Conservation (phyloP, 2,113 vertebrate genomes). For the Lathamus discolor region DNA sequence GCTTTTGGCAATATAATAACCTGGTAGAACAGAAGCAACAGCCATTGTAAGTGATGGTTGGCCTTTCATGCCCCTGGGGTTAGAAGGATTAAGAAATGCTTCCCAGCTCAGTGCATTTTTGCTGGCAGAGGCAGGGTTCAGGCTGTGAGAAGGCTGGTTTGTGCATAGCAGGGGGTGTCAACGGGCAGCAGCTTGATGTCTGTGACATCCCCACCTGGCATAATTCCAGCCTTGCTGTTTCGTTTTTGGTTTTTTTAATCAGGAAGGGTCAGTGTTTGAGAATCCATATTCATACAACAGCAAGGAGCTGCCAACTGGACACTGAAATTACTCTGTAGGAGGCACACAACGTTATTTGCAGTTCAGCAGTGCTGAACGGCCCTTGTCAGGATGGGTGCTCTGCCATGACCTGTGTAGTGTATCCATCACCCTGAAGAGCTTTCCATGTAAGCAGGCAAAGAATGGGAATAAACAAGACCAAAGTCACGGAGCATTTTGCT, state of each 20-base stretch:
- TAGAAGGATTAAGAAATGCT: not conserved
- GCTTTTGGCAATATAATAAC: not conserved
- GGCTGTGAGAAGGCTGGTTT: not conserved
- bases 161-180: rapidly evolving
- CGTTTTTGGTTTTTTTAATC: not conserved
- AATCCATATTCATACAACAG: not conserved
- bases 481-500: not conserved
- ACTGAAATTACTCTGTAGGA: not conserved
- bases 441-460: not conserved
- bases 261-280: not conserved
- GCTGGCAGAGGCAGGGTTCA: not conserved
- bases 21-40: not conserved
- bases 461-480: not conserved
- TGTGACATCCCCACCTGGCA: not conserved
- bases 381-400: not conserved
- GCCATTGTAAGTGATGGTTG: not conserved
- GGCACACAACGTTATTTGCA: not conserved
- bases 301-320: not conserved
- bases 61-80: not conserved
- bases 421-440: not conserved
- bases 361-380: not conserved
- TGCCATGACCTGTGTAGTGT: not conserved
- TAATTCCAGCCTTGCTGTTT: not conserved
- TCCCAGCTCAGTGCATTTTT: not conserved
- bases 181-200: not conserved